phyloP scores from a whole-genome alignment of 2,797 vertebrate genomes.

The Varecia variegata region DNA sequence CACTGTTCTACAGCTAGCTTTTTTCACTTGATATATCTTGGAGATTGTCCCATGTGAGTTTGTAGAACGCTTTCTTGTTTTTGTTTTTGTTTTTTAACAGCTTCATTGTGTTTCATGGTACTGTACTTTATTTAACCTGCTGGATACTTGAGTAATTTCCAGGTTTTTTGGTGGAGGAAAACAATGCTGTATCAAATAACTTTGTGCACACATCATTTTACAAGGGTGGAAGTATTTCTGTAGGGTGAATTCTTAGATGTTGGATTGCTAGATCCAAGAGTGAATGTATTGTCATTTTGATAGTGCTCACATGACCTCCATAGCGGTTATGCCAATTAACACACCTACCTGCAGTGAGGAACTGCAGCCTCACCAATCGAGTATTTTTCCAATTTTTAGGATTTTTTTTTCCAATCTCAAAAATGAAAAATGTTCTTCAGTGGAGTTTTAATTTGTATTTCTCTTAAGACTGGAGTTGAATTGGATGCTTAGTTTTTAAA shows the following conservation, averaged over 20 bases:
- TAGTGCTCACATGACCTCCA: neutral
- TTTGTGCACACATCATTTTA: neutral
- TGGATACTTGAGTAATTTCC: neutral
- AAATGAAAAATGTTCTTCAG: neutral
- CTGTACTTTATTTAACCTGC: neutral
- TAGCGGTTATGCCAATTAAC: neutral
- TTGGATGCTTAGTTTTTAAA: neutral
- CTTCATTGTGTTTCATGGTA: neutral
- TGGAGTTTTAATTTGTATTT: neutral
- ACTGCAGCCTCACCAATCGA: neutral
- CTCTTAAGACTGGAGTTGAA: neutral
- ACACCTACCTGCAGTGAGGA: fast-evolving
- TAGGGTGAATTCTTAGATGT: neutral
- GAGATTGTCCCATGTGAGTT: neutral
- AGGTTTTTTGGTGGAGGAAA: neutral
- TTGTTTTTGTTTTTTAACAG: neutral
- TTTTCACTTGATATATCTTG: neutral
- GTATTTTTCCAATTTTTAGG: neutral
- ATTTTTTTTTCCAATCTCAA: neutral
- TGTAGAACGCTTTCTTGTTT: neutral
- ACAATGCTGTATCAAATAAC: neutral
- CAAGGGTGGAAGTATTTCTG: neutral
- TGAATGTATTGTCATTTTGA: neutral
- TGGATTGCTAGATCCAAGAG: neutral
- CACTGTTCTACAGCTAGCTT: neutral